A percentile compares a stretch with the other conserved stretches of the same genome.
These are phyloP conservation scores for Epinotia ramella DNA, from an alignment of 2,888 invertebrate genomes.

Conservation along the genomic window DNA sequence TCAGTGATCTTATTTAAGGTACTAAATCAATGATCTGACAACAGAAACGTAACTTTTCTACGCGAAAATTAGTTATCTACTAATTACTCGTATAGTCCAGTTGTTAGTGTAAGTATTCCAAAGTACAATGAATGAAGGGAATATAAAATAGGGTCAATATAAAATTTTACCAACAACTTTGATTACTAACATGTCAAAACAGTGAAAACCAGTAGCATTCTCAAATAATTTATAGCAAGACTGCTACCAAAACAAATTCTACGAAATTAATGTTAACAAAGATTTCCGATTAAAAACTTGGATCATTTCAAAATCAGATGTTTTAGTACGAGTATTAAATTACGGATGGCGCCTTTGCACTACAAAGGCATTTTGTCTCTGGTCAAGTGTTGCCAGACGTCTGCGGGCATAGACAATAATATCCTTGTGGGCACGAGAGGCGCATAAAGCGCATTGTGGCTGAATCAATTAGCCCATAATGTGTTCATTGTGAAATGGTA, in stretches of 20 bases:
- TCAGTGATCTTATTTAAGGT: not conserved
- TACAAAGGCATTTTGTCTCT: constrained; percentile 85
- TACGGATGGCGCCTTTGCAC: constrained; percentile 81
- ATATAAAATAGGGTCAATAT: no score
- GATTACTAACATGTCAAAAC: constrained; percentile 3
- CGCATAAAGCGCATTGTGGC: constrained; percentile 80
- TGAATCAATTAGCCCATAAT: constrained; percentile 83
- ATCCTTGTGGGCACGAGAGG: constrained; percentile 75
- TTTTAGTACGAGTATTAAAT: constrained; percentile 70
- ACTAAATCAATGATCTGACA: not conserved
- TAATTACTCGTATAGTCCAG: no score
- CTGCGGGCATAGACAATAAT: constrained; percentile 80
- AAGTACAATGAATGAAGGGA: no score
- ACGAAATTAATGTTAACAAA: constrained; percentile 34
- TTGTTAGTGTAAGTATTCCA: no score
- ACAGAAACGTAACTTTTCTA: no score
- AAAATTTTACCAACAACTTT: not conserved
- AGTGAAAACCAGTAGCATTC: constrained; percentile 24
- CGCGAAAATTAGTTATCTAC: no score
- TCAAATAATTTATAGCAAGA: not conserved
- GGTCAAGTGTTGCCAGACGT: constrained; percentile 84
- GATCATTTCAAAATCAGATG: constrained; percentile 59
- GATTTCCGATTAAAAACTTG: constrained; percentile 48
- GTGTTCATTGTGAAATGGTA: constrained; percentile 80
- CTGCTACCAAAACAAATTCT: not conserved